Percentiles rank a stretch among this genome's conserved stretches.
These are phyloP conservation scores for Dromius quadrimaculatus DNA, from an alignment of 2,888 invertebrate genomes.

Conservation along the genomic window DNA sequence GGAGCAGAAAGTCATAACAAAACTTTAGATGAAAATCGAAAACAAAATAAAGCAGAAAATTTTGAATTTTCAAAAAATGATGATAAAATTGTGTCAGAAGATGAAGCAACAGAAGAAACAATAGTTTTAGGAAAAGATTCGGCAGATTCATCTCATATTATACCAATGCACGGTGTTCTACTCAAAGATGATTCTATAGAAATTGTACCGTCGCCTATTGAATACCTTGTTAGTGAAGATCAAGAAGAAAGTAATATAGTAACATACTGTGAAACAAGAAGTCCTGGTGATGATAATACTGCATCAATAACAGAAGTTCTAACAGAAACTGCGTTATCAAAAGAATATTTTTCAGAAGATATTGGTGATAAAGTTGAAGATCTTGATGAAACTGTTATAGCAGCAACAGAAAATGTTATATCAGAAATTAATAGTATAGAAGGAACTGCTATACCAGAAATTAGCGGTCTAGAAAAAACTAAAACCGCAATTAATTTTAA, in stretches of 20 bases:
- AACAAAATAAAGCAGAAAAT: neutral
- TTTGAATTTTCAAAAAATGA: neutral
- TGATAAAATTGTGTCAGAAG: neutral
- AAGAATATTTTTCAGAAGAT: no score
- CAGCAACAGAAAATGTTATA: neutral
- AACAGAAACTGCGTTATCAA: no score
- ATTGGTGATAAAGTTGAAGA: neutral
- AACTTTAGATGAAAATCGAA: neutral
- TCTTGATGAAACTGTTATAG: neutral
- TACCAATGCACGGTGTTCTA: neutral
- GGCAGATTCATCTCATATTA: neutral
- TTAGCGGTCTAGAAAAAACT: constrained; percentile 2
- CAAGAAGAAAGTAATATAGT: no score
- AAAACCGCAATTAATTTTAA: neutral
- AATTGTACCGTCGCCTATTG: neutral
- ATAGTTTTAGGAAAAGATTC: neutral
- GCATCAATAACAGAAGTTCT: no score
- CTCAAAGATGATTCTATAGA: neutral
- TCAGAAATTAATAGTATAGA: neutral
- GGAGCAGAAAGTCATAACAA: no score
- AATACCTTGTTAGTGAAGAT: no score
- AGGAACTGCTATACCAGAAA: neutral
- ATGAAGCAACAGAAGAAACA: neutral
- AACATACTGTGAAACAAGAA: no score
- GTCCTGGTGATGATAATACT: no score